These are phyloP conservation scores for Platycheirus rosarum DNA, from an alignment of 2,888 invertebrate species.

Conservation along the genomic window DNA sequence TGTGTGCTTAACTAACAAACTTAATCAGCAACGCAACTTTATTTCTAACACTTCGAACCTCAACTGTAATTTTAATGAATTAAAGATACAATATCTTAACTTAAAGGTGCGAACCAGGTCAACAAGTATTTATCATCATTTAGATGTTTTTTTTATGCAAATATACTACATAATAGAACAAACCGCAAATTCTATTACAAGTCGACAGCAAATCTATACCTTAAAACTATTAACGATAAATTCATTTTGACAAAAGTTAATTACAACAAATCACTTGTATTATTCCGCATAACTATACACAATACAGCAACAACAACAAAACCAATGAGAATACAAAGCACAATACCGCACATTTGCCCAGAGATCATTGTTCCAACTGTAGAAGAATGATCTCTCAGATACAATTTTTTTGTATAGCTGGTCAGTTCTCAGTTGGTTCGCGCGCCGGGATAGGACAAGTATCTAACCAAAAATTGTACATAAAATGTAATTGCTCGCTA, in stretches of 20 bases:
- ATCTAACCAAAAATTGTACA: conserved; percentile 23
- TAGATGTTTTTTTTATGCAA: conserved; percentile 4
- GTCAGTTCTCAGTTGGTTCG: conserved; percentile 34
- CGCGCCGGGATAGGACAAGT: conserved; percentile 43
- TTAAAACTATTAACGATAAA: conserved; percentile 57
- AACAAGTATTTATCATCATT: conserved; percentile 15
- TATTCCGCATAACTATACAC: conserved; percentile 22
- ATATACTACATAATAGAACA: background rate
- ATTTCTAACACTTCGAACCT: too few species aligned
- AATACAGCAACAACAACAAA: background rate
- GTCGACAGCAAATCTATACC: too few species aligned
- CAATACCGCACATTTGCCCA: conserved; percentile 25
- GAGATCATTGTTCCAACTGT: conserved; percentile 60
- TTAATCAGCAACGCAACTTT: too few species aligned
- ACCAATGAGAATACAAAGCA: background rate
- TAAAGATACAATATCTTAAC: conserved; percentile 22
- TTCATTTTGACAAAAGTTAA: conserved; percentile 60
- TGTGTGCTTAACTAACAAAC: conserved; percentile 19
- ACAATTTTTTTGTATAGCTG: conserved; percentile 22
- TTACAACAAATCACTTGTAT: conserved; percentile 60
- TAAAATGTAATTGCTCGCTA: conserved; percentile 24
- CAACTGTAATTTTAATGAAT: conserved; percentile 23
- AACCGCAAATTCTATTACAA: conserved; percentile 7
- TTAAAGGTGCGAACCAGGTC: conserved; percentile 33
- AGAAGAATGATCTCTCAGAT: conserved; percentile 44